Base-by-base conservation (phyloP, 2,888 invertebrate species). In the Esperia sulphurella region DNA sequence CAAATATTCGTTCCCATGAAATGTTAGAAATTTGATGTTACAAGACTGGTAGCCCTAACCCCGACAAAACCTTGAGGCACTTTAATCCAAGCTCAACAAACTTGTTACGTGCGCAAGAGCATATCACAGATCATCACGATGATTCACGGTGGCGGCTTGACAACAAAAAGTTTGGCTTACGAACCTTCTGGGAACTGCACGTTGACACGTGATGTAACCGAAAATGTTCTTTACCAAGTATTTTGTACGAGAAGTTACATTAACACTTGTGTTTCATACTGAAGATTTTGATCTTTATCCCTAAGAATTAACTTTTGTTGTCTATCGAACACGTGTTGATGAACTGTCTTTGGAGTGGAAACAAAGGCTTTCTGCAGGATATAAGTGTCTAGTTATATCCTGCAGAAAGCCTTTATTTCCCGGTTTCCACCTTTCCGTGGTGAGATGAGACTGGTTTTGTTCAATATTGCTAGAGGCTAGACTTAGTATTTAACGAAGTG, bases 51-150 rank as follows among this genome's bases (percentile, higher is more conserved):
- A 21, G 21, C 21, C 21, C 21, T 21, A 21, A 33, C 33, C 1
- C 9, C 8, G 10, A 8, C 8, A 41, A 33, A 43, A 43, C 13
- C 30, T 5, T 30, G 38, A n/a, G 37, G 14, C 37, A 45, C 35
- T 35, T 29, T 4, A 45, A 14, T 8, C 14, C 47, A 43, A 52
- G 55, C 58, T 55, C 52, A 54, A 54, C 57, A 72, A 75, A 76
- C 75, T 68, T 60, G 74, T 71, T 74, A 68, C 59, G 57, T 58
- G 66, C 71, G 8, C 13, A 9, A 21, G 28, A 14, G 73, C 75
- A 76, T 81, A 84, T 83, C 83, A 79, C 63, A 82, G 76, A 83
- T 79, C 75, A 78, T 75, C 74, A 68, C 68, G 58, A 75, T 83
- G 83, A 83, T 75, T 81, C 81, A 83, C 73, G 71, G 57, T 63